phyloP scores from a whole-genome alignment of 2,888 invertebrate genomes.

The Thecophora atra region DNA sequence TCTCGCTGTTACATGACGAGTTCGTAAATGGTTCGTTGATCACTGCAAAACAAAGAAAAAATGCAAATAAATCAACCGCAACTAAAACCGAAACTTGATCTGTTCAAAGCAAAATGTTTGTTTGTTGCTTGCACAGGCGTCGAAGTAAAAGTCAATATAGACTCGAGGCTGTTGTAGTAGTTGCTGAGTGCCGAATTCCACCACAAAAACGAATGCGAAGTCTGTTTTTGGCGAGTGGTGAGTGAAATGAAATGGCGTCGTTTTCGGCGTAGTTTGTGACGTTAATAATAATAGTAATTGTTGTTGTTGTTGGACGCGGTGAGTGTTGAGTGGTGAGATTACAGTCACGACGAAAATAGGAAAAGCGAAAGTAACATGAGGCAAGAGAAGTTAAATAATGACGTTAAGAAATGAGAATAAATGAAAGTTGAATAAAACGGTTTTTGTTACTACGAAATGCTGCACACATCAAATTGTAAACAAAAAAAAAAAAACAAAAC shows the following conservation, averaged over 20 bases:
- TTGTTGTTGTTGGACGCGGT: constrained; percentile 43
- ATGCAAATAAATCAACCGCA: background rate
- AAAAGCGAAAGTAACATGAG: constrained; percentile 3
- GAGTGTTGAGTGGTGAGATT: constrained; percentile 3
- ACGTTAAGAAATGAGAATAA: background rate
- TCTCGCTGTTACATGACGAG: background rate
- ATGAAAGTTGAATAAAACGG: background rate
- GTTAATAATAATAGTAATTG: too few relatives aligned
- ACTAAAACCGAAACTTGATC: too few relatives aligned
- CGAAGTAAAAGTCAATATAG: constrained; percentile 11
- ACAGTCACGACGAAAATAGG: background rate
- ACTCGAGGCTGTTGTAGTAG: constrained; percentile 28
- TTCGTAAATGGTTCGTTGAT: background rate
- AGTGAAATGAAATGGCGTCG: too few relatives aligned
- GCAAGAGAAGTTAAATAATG: background rate
- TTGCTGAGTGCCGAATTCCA: too few relatives aligned
- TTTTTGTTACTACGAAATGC: background rate
- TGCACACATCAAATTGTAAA: background rate
- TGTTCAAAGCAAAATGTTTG: too few relatives aligned
- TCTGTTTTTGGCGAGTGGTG: too few relatives aligned
- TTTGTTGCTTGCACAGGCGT: too few relatives aligned
- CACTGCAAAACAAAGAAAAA: background rate
- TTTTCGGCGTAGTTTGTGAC: too few relatives aligned
- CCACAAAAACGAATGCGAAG: too few relatives aligned
- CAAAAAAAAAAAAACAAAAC: constrained; percentile 2